Conservation (phyloP, 2,888 invertebrate genomes). For the Tinea pellionella region DNA sequence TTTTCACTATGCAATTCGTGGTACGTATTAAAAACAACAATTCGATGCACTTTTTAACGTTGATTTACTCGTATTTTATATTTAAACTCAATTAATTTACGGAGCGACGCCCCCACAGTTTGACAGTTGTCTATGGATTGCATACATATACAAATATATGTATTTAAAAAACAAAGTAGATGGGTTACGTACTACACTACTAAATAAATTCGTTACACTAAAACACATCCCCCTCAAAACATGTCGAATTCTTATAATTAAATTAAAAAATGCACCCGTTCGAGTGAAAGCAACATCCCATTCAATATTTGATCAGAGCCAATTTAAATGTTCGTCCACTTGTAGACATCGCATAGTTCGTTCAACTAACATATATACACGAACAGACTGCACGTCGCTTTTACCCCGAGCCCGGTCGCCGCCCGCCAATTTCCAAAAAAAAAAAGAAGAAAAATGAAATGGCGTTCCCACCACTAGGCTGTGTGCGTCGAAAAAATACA, state of each 20-base stretch:
- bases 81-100: too few species aligned
- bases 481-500: slow-evolving; percentile 66
- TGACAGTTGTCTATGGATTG: too few species aligned
- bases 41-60: too few species aligned
- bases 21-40: too few species aligned
- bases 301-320: slow-evolving; percentile 69
- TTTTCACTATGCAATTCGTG: too few species aligned
- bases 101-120: too few species aligned
- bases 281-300: slow-evolving; percentile 37
- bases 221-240: background rate
- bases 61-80: too few species aligned
- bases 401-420: slow-evolving; percentile 31
- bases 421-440: slow-evolving; percentile 55
- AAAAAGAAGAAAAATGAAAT: slow-evolving; percentile 51
- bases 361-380: slow-evolving; percentile 29
- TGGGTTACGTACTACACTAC: too few species aligned
- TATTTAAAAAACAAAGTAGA: too few species aligned
- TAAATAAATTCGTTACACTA: too few species aligned
- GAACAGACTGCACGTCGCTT: slow-evolving; percentile 36
- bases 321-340: slow-evolving; percentile 68
- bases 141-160: too few species aligned
- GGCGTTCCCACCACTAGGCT: slow-evolving; percentile 38
- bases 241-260: background rate
- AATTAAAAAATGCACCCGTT: background rate
- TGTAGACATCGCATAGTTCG: slow-evolving; percentile 68